Evolutionary conservation across 1,140 invertebrate species (phyloP).

Genomic region (Drosophila malerkotliana): DNA sequence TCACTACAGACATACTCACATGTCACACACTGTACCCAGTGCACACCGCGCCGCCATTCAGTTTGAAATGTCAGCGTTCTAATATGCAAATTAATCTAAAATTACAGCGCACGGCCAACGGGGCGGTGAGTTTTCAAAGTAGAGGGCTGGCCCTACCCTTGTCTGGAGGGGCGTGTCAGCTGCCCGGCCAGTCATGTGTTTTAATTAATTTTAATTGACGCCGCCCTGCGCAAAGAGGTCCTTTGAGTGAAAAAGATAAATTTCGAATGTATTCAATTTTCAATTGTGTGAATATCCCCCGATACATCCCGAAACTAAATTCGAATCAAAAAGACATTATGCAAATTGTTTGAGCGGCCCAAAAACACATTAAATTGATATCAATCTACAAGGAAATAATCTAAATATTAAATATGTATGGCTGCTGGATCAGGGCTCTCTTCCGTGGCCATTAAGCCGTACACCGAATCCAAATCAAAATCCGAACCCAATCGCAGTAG

Average conservation of each 20-base stretch:
- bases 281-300: slow-evolving; percentile 6
- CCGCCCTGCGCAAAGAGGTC: neutral
- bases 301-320: slow-evolving; percentile 35
- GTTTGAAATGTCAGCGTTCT: slow-evolving; percentile 57
- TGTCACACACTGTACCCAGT: slow-evolving; percentile 33
- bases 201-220: slow-evolving; percentile 52
- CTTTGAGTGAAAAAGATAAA: slow-evolving; percentile 29
- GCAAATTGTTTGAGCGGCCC: slow-evolving; percentile 51
- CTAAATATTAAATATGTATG: slow-evolving; percentile 63
- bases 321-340: slow-evolving; percentile 73
- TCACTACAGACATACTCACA: slow-evolving; percentile 61
- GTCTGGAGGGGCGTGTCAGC: slow-evolving; percentile 16
- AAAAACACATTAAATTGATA: slow-evolving; percentile 72
- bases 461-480: slow-evolving; percentile 2
- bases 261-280: slow-evolving; percentile 28
- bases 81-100: slow-evolving; percentile 78
- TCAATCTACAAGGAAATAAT: slow-evolving; percentile 65
- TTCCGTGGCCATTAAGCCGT: slow-evolving; percentile 21
- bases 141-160: slow-evolving; percentile 6
- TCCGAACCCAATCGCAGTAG: slow-evolving; percentile 4
- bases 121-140: slow-evolving; percentile 12
- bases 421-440: slow-evolving; percentile 18
- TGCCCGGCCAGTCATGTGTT: slow-evolving; percentile 20
- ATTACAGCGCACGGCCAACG: slow-evolving; percentile 54
- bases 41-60: neutral